phyloP scores from a whole-genome alignment of 2,797 vertebrate species.

The Premnoplex brunnescens region DNA sequence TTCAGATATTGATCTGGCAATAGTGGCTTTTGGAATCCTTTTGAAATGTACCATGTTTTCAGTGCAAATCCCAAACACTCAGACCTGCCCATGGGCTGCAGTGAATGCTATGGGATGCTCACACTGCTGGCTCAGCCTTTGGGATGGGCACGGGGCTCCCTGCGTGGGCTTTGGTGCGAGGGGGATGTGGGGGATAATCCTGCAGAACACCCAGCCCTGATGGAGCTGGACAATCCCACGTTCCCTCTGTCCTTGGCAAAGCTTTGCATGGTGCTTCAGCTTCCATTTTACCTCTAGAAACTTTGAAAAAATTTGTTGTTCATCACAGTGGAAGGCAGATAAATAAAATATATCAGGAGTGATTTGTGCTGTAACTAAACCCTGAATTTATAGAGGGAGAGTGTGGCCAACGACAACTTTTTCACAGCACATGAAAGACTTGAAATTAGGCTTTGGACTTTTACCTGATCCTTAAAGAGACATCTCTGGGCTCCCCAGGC shows the following conservation, averaged over 20 bases:
- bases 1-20: neutral
- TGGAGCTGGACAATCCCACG: accelerated
- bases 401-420: conserved; percentile 42
- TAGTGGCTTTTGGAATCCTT: neutral
- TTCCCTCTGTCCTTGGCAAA: neutral
- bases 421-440: conserved; percentile 41
- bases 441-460: conserved; percentile 46
- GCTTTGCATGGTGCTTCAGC: neutral
- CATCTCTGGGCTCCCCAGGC: neutral
- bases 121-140: neutral
- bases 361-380: conserved; percentile 57
- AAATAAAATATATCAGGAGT: conserved; percentile 62
- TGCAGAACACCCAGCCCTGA: neutral
- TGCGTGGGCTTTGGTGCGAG: accelerated
- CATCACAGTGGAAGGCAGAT: conserved; percentile 30
- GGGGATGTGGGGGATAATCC: neutral
- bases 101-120: neutral
- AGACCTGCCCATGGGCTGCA: neutral
- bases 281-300: neutral
- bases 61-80: accelerated
- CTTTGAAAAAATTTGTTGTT: conserved; percentile 39
- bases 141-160: neutral
- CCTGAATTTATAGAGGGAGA: conserved; percentile 34
- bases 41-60: neutral
- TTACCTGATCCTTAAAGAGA: neutral